Percentiles rank a stretch among this genome's conserved stretches.
phyloP scores from a whole-genome alignment of 2,797 vertebrate genomes.

The Microctenopoma steveboyesi region DNA sequence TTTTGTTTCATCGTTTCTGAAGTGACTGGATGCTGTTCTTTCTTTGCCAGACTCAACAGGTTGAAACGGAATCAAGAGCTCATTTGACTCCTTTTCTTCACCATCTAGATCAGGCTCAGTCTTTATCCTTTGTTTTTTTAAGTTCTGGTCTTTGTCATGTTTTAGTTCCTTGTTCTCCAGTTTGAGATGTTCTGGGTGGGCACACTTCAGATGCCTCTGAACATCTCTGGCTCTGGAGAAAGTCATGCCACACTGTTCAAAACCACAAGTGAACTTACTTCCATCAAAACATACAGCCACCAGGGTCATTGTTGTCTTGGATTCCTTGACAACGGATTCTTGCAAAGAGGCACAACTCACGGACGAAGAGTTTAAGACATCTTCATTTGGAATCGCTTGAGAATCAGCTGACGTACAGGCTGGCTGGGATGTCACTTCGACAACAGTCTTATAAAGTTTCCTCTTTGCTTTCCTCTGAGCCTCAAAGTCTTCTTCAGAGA shows the following conservation, averaged over 20 bases:
- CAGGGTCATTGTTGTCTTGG: constrained; percentile 75
- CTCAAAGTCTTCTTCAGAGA: constrained; percentile 85
- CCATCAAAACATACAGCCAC: constrained; percentile 92
- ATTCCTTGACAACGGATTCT: constrained; percentile 50
- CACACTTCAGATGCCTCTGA: constrained; percentile 90
- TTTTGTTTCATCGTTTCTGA: constrained; percentile 43
- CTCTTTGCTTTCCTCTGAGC: constrained; percentile 79
- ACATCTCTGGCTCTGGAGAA: constrained; percentile 90
- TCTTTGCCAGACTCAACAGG: constrained; percentile 50
- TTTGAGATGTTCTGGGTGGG: constrained; percentile 89
- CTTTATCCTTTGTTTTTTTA: constrained; percentile 65
- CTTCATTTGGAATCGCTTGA: constrained; percentile 51
- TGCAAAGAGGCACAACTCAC: constrained; percentile 48
- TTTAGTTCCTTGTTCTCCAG: constrained; percentile 83
- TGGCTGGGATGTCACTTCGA: constrained; percentile 29
- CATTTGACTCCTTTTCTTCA: constrained; percentile 74
- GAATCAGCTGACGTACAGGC: constrained; percentile 27
- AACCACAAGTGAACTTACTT: constrained; percentile 90
- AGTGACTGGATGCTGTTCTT: constrained; percentile 33
- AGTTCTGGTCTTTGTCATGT: constrained; percentile 69
- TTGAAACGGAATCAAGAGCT: constrained; percentile 49
- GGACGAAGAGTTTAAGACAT: constrained; percentile 43
- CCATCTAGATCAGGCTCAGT: constrained; percentile 54
- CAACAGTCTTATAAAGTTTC: constrained; percentile 64
- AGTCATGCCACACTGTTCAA: constrained; percentile 90